A percentile compares a stretch with the other conserved stretches of the same genome.
These are phyloP conservation scores for Graphium colonna DNA, from an alignment of 2,888 invertebrate species.

Conservation along the genomic window DNA sequence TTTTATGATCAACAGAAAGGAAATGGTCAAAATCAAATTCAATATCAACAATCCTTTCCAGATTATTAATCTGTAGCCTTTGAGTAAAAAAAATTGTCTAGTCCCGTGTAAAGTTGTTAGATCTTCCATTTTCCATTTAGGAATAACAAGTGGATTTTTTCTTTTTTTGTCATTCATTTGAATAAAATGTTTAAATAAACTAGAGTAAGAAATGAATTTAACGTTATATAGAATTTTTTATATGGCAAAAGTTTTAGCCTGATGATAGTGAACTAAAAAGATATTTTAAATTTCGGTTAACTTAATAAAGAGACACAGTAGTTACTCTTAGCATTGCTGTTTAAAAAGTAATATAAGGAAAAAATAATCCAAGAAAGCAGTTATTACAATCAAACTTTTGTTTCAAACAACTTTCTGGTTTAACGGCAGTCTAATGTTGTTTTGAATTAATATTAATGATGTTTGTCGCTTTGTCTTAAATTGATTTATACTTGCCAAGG, in stretches of 20 bases:
- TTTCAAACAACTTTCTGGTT: not conserved
- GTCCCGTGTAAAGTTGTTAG: slow-evolving; percentile 56
- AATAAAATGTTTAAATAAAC: too few relatives aligned
- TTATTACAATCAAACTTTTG: not conserved
- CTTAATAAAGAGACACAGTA: too few relatives aligned
- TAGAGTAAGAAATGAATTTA: not conserved
- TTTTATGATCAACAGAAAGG: slow-evolving; percentile 49
- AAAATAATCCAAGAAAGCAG: not conserved
- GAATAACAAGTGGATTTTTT: not conserved
- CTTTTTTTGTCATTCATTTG: slow-evolving; percentile 5
- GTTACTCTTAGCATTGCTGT: too few relatives aligned
- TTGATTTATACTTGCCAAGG: too few relatives aligned
- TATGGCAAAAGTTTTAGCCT: too few relatives aligned
- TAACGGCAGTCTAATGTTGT: not conserved
- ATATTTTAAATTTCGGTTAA: too few relatives aligned
- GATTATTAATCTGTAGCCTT: slow-evolving; percentile 32
- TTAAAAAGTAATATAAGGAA: not conserved
- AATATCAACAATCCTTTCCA: slow-evolving; percentile 44
- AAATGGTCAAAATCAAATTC: slow-evolving; percentile 40
- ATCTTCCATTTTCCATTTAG: slow-evolving; percentile 30
- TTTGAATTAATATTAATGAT: not conserved
- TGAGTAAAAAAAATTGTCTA: slow-evolving; percentile 37
- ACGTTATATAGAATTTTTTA: too few relatives aligned
- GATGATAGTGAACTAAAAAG: too few relatives aligned
- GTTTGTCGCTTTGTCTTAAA: too few relatives aligned